A percentile compares a stretch with the other conserved stretches of the same genome.
Conservation (phyloP, 92 coral and sea anemone species). For the Zoanthus gigantus region DNA sequence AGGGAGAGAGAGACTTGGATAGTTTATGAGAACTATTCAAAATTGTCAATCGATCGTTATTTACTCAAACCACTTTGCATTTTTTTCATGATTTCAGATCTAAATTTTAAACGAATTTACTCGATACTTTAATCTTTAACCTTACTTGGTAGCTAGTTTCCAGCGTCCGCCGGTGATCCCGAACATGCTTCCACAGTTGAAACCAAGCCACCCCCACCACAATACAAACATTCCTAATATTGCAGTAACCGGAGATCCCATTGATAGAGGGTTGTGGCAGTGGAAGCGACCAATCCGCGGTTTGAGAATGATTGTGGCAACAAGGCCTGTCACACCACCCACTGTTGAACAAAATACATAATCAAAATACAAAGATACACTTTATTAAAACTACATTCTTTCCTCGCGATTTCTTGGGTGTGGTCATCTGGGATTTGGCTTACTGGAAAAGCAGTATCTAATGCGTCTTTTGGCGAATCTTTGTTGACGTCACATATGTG, state of each 20-base stretch:
- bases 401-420: too few species aligned
- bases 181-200: slow-evolving; percentile 96
- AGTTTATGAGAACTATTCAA: too few species aligned
- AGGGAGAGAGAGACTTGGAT: too few species aligned
- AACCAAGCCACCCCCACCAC: slow-evolving; percentile 99
- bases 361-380: not conserved
- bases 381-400: not conserved
- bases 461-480: too few species aligned
- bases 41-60: too few species aligned
- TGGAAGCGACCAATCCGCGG: slow-evolving; percentile 86
- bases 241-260: slow-evolving; percentile 90
- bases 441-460: too few species aligned
- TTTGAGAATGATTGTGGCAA: slow-evolving; percentile 83
- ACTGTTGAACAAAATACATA: slow-evolving; percentile 35
- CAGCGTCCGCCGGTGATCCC: slow-evolving; percentile 88
- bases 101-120: too few species aligned
- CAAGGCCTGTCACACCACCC: slow-evolving; percentile 94
- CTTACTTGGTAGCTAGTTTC: slow-evolving; percentile 82
- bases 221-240: slow-evolving; percentile 87
- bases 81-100: too few species aligned
- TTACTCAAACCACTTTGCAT: too few species aligned
- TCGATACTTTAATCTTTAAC: not conserved
- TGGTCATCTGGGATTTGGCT: too few species aligned
- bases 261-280: slow-evolving; percentile 62
- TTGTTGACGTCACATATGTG: too few species aligned